These are phyloP conservation scores for Drosophila pseudotakahashii DNA, from an alignment of 2,888 invertebrate genomes.

Conservation along the genomic window DNA sequence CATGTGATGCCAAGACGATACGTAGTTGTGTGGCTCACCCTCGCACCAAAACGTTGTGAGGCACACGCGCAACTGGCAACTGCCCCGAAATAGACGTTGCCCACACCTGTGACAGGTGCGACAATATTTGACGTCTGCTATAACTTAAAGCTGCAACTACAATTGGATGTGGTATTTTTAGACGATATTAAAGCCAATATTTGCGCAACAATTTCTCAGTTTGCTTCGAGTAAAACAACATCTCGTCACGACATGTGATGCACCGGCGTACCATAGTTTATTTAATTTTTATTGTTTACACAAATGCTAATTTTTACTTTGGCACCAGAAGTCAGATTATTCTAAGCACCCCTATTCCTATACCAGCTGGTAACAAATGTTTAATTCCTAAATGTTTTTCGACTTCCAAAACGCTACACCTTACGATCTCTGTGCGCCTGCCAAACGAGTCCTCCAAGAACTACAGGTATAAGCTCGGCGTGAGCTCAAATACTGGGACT, in stretches of 20 bases:
- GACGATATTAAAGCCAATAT: constrained; percentile 37
- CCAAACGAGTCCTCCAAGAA: neutral
- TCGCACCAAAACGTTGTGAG: constrained; percentile 10
- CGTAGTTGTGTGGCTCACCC: constrained; percentile 28
- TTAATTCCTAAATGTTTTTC: constrained; percentile 1
- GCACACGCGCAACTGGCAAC: constrained; percentile 29
- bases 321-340: constrained; percentile 17
- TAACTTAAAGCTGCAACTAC: constrained; percentile 39
- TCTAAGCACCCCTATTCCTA: constrained; percentile 2
- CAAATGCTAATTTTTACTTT: constrained; percentile 55
- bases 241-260: constrained; percentile 56
- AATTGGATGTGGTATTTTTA: constrained; percentile 52
- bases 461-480: neutral
- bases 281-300: constrained; percentile 38
- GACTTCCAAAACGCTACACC: neutral
- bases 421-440: neutral
- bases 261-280: constrained; percentile 31
- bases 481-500: neutral
- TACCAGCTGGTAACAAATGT: constrained; percentile 26
- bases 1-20: constrained; percentile 43
- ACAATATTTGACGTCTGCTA: constrained; percentile 35
- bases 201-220: constrained; percentile 48
- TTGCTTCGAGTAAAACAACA: constrained; percentile 34
- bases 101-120: constrained; percentile 49
- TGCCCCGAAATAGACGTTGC: constrained; percentile 29